A percentile compares a stretch with the other conserved stretches of the same genome.
These are phyloP conservation scores for Salminus brasiliensis DNA, from an alignment of 2,113 vertebrate genomes.

Conservation along the genomic window DNA sequence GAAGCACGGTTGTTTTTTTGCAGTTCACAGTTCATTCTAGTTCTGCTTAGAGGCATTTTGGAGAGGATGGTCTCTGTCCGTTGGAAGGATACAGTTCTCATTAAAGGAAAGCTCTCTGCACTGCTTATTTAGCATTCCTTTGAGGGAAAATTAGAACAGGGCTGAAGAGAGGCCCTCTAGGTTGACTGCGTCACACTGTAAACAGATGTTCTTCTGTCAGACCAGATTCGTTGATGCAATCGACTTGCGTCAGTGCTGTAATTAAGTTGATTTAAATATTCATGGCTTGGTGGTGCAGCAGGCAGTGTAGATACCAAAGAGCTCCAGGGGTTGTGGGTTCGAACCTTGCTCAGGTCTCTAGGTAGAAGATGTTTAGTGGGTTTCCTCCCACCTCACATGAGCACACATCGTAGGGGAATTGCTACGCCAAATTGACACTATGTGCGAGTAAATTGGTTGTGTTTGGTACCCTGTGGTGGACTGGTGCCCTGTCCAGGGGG, in stretches of 20 bases:
- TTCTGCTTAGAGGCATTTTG: neutral
- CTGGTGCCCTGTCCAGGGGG: too few relatives aligned
- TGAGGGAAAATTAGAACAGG: neutral
- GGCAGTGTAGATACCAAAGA: too few relatives aligned
- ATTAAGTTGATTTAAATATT: too few relatives aligned
- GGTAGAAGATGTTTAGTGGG: too few relatives aligned
- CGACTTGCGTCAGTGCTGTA: neutral
- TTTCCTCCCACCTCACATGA: too few relatives aligned
- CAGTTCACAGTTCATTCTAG: neutral
- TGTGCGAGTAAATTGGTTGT: too few relatives aligned
- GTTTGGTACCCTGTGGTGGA: too few relatives aligned
- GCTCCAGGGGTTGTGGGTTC: too few relatives aligned
- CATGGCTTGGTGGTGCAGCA: too few relatives aligned
- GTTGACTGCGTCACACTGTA: neutral
- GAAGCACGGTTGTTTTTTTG: slow-evolving; percentile 2
- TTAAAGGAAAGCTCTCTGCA: neutral
- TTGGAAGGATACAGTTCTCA: neutral
- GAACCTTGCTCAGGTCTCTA: too few relatives aligned
- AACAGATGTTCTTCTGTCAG: slow-evolving; percentile 8
- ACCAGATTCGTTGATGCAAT: neutral
- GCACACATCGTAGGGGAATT: too few relatives aligned
- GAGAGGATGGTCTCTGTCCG: neutral
- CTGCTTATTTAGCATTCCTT: neutral
- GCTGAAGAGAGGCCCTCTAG: slow-evolving; percentile 6
- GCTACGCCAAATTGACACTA: too few relatives aligned